phyloP scores from a whole-genome alignment of 1,140 invertebrate species.

The Adoxophyes honmai region DNA sequence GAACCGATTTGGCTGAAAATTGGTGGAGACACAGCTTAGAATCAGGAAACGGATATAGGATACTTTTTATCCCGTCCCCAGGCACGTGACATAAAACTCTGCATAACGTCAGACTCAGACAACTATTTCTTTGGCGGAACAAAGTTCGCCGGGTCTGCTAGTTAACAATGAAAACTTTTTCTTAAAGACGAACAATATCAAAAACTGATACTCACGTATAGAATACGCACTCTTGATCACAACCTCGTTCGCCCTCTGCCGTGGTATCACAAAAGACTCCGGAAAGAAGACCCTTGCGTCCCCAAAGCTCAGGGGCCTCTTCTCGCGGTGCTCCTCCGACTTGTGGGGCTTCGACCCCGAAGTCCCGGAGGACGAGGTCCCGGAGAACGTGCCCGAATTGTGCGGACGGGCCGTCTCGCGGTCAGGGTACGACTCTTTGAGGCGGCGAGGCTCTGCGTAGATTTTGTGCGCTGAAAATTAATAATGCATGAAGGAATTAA shows the following conservation, averaged over 20 bases:
- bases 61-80: too few relatives aligned
- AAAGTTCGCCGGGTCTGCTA: too few relatives aligned
- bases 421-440: constrained; percentile 51
- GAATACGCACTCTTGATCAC: constrained; percentile 54
- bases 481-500: too few relatives aligned
- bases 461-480: constrained; percentile 57
- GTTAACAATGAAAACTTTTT: too few relatives aligned
- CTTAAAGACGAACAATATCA: too few relatives aligned
- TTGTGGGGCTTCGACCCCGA: constrained; percentile 66
- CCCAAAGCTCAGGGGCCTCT: constrained; percentile 55
- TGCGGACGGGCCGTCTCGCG: constrained; percentile 44
- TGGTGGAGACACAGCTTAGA: too few relatives aligned
- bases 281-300: constrained; percentile 71
- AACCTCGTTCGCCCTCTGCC: constrained; percentile 53
- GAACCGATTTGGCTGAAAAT: background rate
- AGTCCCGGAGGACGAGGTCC: constrained; percentile 69
- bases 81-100: too few relatives aligned
- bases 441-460: constrained; percentile 48
- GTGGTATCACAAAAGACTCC: constrained; percentile 66
- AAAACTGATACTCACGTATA: constrained; percentile 60
- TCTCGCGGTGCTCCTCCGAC: constrained; percentile 49
- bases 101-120: too few relatives aligned
- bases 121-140: too few relatives aligned
- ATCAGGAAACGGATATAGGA: too few relatives aligned
- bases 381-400: constrained; percentile 63